Percentiles rank a stretch among this genome's conserved stretches.
These are phyloP conservation scores for Steinernema feltiae DNA, from an alignment of 1,140 invertebrate genomes.

Conservation along the genomic window DNA sequence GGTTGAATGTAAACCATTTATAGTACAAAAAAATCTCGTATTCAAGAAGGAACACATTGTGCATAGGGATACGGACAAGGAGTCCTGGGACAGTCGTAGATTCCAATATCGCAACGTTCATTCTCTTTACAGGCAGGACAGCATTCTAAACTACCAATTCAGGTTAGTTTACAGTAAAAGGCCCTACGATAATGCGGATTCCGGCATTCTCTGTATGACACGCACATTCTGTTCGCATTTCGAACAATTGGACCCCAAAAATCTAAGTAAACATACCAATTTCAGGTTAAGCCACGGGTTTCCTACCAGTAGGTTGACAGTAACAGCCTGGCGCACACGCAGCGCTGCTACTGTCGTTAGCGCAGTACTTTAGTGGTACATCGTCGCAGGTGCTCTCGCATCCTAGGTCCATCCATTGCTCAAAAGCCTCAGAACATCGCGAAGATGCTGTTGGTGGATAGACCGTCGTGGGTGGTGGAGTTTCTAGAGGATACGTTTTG, in stretches of 20 bases:
- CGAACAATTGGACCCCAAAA: not conserved
- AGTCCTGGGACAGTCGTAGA: too few species aligned
- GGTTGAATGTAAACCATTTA: too few species aligned
- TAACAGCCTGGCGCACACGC: not conserved
- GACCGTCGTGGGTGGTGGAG: too few species aligned
- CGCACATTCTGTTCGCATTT: not conserved
- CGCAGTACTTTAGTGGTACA: not conserved
- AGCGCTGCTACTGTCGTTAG: not conserved
- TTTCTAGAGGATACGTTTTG: too few species aligned
- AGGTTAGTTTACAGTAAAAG: not conserved
- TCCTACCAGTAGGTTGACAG: not conserved
- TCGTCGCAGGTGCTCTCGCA: not conserved
- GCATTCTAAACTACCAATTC: not conserved
- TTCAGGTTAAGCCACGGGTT: not conserved
- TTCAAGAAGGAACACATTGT: too few species aligned
- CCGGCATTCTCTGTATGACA: not conserved
- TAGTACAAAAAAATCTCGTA: too few species aligned
- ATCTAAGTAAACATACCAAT: not conserved
- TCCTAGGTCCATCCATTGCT: not conserved
- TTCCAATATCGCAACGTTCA: too few species aligned
- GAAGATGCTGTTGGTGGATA: too few species aligned
- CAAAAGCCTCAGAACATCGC: too few species aligned
- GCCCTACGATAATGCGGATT: not conserved
- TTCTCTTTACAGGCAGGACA: not conserved
- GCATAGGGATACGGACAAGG: too few species aligned